Evolutionary conservation across 2,888 invertebrate species (phyloP), one percentile per base, ranked within the genome.

Genomic region (Eupithecia pulchellata): DNA sequence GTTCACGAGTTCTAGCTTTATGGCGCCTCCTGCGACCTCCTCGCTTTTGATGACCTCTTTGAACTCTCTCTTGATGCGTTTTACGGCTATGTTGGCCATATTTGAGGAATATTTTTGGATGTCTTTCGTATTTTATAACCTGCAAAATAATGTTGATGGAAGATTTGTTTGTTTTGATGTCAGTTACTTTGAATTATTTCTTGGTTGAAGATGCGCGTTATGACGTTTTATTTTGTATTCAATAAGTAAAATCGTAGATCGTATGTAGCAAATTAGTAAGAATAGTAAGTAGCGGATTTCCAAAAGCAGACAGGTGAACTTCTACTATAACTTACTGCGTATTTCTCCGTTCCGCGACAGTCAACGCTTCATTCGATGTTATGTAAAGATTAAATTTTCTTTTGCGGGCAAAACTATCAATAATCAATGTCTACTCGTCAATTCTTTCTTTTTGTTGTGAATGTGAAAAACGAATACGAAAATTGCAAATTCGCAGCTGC

Each of bases 1-100:
- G 89, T 98, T 97, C 42, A 98, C 95, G 78, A 99, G 93, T 88
- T 99, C 99, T 74, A 99, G 96, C 94, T 97, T 97, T 75, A 98
- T 97, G 62, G 97, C 96, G 85, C 98, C 98, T 89, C 97, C 97
- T 62, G 97, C 97, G 79, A 98, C 97, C 98, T 98, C 73, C 32
- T 74, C 74, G 64, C 71, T 71, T 74, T 71, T 69, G 60, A 71
- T 68, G 36, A 71, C 74, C 64, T 70, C 73, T 32, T 70, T 73
- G 52, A 73, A 73, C 52, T 71, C 71, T 11, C 73, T 62, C 61
- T 73, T 73, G 64, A 71, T 73, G 29, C 71, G 73, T 62, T 73
- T 73, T 11, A 73, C 73, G 11, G 73, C 73, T 62, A 73, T 73
- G 20, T 73, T 73, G 9, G 73, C 73, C 73, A 73, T 73, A 39